Base-by-base conservation (phyloP, 2,113 vertebrate species). In the Papio anubis region DNA sequence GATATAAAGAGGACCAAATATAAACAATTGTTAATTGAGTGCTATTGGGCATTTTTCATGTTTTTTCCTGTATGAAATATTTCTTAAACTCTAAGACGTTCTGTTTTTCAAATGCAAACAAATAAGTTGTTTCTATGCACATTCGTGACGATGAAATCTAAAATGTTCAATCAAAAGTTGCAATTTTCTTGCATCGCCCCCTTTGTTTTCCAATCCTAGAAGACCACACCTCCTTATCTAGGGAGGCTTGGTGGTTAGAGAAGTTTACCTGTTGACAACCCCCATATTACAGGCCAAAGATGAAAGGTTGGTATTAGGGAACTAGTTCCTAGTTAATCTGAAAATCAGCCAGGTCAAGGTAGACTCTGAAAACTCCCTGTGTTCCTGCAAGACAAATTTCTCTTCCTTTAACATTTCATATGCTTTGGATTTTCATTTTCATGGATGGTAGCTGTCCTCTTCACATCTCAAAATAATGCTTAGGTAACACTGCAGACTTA, bases 81-180 rank as follows among this genome's bases (percentile, higher is more conserved):
- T 87, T 75, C 50, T 64, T 72, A n/a, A 25, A 52, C 52, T 81
- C 52, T 81, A 72, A 59, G 79, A 85, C 68, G 35, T 43, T 95
- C 20, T 90, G 30, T 40, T 76, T 97, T 86, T 93, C 68, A 64
- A 94, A 48, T 66, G 85, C 66, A 66, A 90, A 80, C 48, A 76
- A 68, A 17, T 76, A 57, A 32, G 8, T 55, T 72, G 35, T 38
- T 1, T 52, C 43, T 16, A 2, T 43, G 57, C 32, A 50, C 13
- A 11, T 32, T 5, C 13, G 52, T 83, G n/a, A 27, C 79, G 64
- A 25, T 27, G 87, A 75, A 79, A 72, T 32, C 14, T 10, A 45
- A 48, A 64, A 1, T 0, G 7, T 76, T 68, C 30, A 20, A 8
- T 86, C 32, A 50, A 52, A 90, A 93, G 21, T 87, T 75, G 61